Conservation (phyloP, 2,797 vertebrate genomes). For the Zalophus californianus region DNA sequence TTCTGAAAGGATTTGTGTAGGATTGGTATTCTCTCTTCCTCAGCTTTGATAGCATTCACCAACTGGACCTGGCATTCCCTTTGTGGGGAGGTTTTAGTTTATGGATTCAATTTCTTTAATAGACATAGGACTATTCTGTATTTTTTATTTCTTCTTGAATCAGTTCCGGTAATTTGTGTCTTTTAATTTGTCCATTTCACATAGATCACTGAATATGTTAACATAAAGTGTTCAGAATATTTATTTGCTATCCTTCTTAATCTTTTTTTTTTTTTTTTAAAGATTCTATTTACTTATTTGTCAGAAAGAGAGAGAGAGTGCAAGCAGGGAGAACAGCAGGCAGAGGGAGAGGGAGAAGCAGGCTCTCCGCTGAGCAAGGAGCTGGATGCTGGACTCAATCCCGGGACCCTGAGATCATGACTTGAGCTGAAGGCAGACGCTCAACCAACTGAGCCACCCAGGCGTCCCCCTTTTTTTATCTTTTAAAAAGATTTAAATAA, state of each 20-base stretch:
- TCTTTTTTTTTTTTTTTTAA: no score
- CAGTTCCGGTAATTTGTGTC: not conserved
- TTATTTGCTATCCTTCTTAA: not conserved
- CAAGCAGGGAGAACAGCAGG: not conserved
- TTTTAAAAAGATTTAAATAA: not conserved
- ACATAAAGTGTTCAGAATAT: not conserved
- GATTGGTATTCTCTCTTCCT: not conserved
- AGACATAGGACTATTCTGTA: not conserved
- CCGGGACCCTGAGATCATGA: not conserved
- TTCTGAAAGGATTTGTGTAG: not conserved
- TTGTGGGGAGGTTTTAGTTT: not conserved
- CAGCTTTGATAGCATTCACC: not conserved
- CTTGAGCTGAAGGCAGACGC: not conserved
- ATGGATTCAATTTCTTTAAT: not conserved
- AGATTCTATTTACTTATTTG: not conserved
- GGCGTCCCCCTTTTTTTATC: not conserved
- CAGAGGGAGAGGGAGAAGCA: no score
- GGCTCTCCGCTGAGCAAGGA: not conserved
- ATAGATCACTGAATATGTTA: not conserved
- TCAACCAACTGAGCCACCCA: not conserved
- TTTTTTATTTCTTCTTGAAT: not conserved
- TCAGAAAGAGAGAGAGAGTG: not conserved
- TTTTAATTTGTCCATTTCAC: not conserved
- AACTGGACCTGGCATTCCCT: not conserved
- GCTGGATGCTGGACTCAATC: not conserved